Evolutionary conservation across 2,888 invertebrate genomes (phyloP), one percentile per base, ranked within the genome.

Genomic region (Xestia rhomboidea): DNA sequence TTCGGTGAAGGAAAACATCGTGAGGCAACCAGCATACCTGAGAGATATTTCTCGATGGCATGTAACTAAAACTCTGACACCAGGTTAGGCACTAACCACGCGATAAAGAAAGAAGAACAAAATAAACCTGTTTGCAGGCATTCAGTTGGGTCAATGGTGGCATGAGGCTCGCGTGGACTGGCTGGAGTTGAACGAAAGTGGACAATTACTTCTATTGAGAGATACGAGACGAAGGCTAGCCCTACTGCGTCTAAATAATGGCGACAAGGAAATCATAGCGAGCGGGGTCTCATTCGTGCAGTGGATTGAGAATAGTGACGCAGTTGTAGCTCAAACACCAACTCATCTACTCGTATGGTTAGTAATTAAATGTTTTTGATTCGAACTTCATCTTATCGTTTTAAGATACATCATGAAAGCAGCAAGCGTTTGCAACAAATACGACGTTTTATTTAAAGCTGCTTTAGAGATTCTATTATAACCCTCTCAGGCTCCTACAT

Each of bases 151-250:
- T 0, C 99, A 99, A 92, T 97, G 99, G 87, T 98, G 97, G 91
- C 99, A 99, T 93, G 99, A 99, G 91, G 98, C 99, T 0, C 98
- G 99, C 90, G 98, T 99, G 49, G 99, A 99, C 94, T 99, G 99
- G 99, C 96, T 99, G 57, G 99, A 99, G 93, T 95, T 99, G 75
- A 99, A 99, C 94, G 99, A 99, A 95, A 99, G 99, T 1, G 99
- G 99, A 0, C 98, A 98, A 84, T 98, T 99, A 90, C 95, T 99
- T 69, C 94, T 99, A 68, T 98, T 99, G 91, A 97, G 99, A 1
- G 99, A 99, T 93, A 99, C 99, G 89, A 98, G 99, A 80, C 97
- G 98, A 86, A 95, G 97, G 15, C 97, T 99, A 30, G 97, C 97
- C 10, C 93, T 98, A 62, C 95, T 97, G 27, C 97, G 97, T 44